Conservation (phyloP, 2,888 invertebrate genomes). For the Aphodius granarius region DNA sequence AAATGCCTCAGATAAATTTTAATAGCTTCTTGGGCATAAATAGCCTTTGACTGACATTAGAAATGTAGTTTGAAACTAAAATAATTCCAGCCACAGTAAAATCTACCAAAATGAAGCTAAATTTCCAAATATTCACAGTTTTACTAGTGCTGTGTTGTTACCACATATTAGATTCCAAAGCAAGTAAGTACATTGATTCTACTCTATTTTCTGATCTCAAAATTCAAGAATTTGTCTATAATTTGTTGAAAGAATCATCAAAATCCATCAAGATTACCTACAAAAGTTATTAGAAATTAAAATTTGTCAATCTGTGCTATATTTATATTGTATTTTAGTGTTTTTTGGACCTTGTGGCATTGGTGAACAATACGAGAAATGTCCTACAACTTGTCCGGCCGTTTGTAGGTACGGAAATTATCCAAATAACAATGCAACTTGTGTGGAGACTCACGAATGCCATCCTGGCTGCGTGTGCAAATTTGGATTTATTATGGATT, state of each 20-base stretch:
- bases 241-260: no score
- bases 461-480: conserved; percentile 20
- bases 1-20: neutral
- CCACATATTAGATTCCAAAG: neutral
- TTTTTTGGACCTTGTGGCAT: conserved; percentile 17
- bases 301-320: no score
- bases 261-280: no score
- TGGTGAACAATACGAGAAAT: conserved; percentile 13
- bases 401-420: conserved; percentile 21
- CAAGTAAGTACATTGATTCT: neutral
- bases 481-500: conserved; percentile 21
- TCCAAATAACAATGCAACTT: conserved; percentile 16
- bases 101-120: neutral
- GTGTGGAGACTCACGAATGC: conserved; percentile 10
- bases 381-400: conserved; percentile 18
- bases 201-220: no score
- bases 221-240: no score
- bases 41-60: neutral
- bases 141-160: neutral
- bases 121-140: neutral
- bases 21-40: neutral
- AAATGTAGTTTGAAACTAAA: neutral
- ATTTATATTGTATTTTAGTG: neutral
- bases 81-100: neutral
- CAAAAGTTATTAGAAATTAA: neutral